Evolutionary conservation across 2,888 invertebrate genomes (phyloP), one percentile per base, ranked within the genome.

Genomic region (Rotaria magnacalcarata): DNA sequence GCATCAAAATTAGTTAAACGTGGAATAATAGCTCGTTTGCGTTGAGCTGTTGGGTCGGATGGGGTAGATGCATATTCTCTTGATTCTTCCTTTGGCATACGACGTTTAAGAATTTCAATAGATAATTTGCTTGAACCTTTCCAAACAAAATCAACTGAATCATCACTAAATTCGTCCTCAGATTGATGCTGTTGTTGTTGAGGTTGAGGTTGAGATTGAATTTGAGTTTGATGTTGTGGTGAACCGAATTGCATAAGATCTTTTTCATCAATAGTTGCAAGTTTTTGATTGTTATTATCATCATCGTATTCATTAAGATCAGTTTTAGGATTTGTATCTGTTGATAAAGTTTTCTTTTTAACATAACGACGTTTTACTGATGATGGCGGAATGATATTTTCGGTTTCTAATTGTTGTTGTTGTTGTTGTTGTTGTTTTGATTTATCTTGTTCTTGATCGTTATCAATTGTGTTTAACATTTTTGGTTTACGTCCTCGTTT

Each of bases 101-200:
- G 80, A 47, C 80, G 43, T 80, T 80, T 80, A 24, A 80, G 47
- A n/a, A 80, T 80, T 47, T 80, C 80, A 47, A 47, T 80, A 1
- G 80, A 80, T 47, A 80, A 47, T 80, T 80, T 80, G n/a, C 80
- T 80, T 80, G 80, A 80, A 80, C 80, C 80, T 80, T 43, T 80
- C 80, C 80, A 80, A 80, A 47, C 47, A 47, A 80, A 47, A 11
- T 47, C 47, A 47, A 80, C 47, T 11, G 80, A 80, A 80, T 80
- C 80, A n/a, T 80, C 80, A 80, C 80, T 80, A 47, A 47, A 43
- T n/a, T 80, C 80, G 8, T 80, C 80, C 43, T 80, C 47, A 43
- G 21, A n/a, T 47, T 80, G 24, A 43, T 80, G 24, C 16, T 24
- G 43, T 80, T 16, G 41, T 24, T 43, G 47, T 80, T 16, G 67